Evolutionary conservation across 2,113 vertebrate species (phyloP).

Genomic region (Anolis carolinensis): DNA sequence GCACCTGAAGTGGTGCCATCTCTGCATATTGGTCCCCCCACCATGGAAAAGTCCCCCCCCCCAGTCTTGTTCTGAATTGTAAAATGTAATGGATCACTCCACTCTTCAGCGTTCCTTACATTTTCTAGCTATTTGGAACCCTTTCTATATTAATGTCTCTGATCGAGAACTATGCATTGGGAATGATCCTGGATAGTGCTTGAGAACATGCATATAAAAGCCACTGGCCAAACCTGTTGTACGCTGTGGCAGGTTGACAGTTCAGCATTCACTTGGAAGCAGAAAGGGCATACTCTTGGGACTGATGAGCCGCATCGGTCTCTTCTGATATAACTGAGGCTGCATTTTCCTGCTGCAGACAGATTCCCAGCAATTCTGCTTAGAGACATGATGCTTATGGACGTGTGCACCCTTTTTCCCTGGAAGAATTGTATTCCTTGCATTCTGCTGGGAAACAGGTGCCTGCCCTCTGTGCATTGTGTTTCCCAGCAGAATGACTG

Average conservation of each 20-base stretch:
- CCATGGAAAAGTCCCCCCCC: conserved; percentile 4
- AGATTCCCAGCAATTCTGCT: too few relatives aligned
- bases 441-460: too few relatives aligned
- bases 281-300: not conserved
- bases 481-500: too few relatives aligned
- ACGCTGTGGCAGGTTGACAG: not conserved
- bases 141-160: not conserved
- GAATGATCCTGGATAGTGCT: not conserved
- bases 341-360: too few relatives aligned
- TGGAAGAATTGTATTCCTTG: too few relatives aligned
- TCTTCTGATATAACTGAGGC: too few relatives aligned
- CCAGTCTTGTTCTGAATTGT: not conserved
- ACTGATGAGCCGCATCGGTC: too few relatives aligned
- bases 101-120: not conserved
- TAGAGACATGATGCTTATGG: too few relatives aligned
- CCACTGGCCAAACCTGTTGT: not conserved
- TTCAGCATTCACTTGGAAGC: not conserved
- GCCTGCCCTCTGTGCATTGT: too few relatives aligned
- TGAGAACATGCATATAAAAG: not conserved
- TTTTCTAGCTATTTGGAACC: not conserved
- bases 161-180: not conserved
- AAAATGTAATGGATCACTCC: not conserved
- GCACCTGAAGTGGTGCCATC: conserved; percentile 38
- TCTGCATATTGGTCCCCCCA: conserved; percentile 34
- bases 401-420: too few relatives aligned